Base-by-base conservation (phyloP, 35 echinoderm and acorn worm species). In the Stichopus chloronotus region DNA sequence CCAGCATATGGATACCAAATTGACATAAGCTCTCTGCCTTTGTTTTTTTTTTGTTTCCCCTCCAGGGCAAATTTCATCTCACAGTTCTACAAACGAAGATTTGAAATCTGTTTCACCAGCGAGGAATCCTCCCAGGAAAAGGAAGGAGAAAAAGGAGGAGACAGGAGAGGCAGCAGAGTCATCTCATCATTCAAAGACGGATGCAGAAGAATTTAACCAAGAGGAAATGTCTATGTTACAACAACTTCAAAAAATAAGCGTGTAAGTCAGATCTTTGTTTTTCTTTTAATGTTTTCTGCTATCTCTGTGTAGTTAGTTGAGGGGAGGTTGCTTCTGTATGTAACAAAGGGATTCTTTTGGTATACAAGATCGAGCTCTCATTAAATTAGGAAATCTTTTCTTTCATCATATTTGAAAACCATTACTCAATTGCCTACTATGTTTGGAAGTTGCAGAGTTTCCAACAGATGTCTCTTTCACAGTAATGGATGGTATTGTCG, bases 211-310 rank as follows among this genome's bases (percentile, higher is more conserved):
- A 25, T 56, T 93, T 53, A 83, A 92, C 58, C 78, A 59, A 57
- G 97, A 96, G 58, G 97, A 98, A 71, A 86, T 91, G 79, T 98
- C 94, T 56, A 98, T 98, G 97, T 79, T 98, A 11, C 79, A 96
- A 19, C 97, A 98, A 63, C 65, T 98, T 8, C 93, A 96, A 80
- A 78, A 94, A n/a, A 57, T 98, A 6, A 91, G 86, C 77, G 87
- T 86, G 97, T 98, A 92, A 92, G 92, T 90, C 23, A 90, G 25
- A 57, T 83, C 9, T 43, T 43, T 43, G 0, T 43, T 23, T 87
- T 21, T 11, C 52, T 6, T 14, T 11, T 88, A 55, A 5, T 11
- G 17, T 25, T 52, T 83, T 83, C 19, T 83, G 79, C 4, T 22
- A 52, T 52, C 79, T 12, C 13, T 72, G 22, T 72, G 3, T 43